Base-by-base conservation (phyloP, 2,797 vertebrate genomes). In the Rhodeus uyekii region DNA sequence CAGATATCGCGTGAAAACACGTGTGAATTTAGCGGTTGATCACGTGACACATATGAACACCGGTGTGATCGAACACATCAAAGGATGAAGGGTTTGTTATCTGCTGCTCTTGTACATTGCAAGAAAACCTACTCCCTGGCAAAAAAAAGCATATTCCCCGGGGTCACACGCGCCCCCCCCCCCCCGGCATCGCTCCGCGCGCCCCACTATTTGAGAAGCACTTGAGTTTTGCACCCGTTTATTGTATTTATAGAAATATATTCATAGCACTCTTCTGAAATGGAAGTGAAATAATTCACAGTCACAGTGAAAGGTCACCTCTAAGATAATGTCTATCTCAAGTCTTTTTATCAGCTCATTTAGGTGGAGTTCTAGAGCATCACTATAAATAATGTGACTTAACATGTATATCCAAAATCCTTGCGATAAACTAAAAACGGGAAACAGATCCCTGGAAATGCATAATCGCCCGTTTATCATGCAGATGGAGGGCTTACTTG, bases 401-500 rank as follows among this genome's bases (percentile, higher is more conserved):
- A 67, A n/a, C 42, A 19, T n/a, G 22, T 24, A 38, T 22, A 78
- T 67, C 44, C n/a, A 50, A 50, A 50, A 50, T 50, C 34, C 36
- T 58, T 7, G 16, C 55, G 16, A 18, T 12, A 34, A 55, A 68
- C 55, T 1, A 24, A n/a, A 34, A 39, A 39, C 13, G 13, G 38
- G 34, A 29, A 73, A 38, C n/a, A 68, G 9, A 16, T 13, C 14
- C 22, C 22, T 29, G 12, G 46, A 46, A 64, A 18, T 76, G n/a
- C 12, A 38, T 79, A 29, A 61, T n/a, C n/a, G 39, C 50, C 67
- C 16, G 50, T 73, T 2, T n/a, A n/a, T 36, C 19, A 61, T 32
- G 24, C 19, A n/a, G 18, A 76, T 27, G 14, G 19, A 76, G 9
- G 29, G 60, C 96, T 78, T 96, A 99, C 98, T 98, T 99, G 58